Conservation (phyloP, 2,113 vertebrate species). For the Myodes glareolus region DNA sequence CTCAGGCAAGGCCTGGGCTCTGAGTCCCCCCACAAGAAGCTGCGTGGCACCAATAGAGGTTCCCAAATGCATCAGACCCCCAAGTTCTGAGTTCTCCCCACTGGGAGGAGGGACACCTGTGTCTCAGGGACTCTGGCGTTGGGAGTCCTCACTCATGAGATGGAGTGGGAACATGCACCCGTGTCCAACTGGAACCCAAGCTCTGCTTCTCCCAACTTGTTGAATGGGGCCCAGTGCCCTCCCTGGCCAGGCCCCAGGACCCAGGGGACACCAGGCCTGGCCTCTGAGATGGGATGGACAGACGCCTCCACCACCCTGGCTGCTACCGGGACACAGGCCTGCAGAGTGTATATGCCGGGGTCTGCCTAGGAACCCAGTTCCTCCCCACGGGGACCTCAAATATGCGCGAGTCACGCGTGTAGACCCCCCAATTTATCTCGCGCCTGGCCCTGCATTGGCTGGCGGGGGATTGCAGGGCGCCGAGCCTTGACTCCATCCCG, state of each 20-base stretch:
- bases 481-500: background rate
- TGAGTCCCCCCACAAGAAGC: background rate
- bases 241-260: background rate
- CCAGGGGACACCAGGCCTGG: background rate
- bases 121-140: background rate
- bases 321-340: background rate
- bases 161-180: background rate
- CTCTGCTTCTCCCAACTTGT: constrained; percentile 67
- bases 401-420: background rate
- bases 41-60: background rate
- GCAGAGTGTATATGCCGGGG: background rate
- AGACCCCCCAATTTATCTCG: background rate
- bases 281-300: background rate
- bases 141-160: background rate
- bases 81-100: background rate
- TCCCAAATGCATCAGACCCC: background rate
- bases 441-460: background rate
- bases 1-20: background rate
- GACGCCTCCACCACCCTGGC: background rate
- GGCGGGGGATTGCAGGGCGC: background rate
- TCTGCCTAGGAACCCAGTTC: background rate
- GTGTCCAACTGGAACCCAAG: background rate
- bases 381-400: background rate
- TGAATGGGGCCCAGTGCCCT: constrained; percentile 54
- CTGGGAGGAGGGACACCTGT: background rate